Percentiles rank a stretch among this genome's conserved stretches.
Evolutionary conservation across 2,113 vertebrate species (phyloP).

Genomic region (Propithecus coquereli): DNA sequence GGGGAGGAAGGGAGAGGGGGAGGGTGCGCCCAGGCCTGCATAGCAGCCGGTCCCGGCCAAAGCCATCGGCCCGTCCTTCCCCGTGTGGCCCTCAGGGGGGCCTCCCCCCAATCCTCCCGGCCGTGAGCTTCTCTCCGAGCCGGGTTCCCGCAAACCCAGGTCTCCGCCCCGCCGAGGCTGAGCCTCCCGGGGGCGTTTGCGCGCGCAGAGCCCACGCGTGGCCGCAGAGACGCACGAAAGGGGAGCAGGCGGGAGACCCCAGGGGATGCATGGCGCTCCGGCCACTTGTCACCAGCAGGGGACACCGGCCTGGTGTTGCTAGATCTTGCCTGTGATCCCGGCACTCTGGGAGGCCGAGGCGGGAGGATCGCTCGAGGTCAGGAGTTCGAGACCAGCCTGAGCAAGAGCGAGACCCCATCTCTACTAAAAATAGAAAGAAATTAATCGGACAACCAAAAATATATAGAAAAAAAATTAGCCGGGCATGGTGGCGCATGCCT

Average conservation of each 20-base stretch:
- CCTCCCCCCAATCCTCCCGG: not conserved
- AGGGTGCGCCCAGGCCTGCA: not conserved
- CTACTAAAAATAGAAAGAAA: too few relatives aligned
- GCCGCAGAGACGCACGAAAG: too few relatives aligned
- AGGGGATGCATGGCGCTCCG: not conserved
- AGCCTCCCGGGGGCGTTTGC: not conserved
- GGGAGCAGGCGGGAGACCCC: not conserved
- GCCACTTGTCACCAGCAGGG: not conserved
- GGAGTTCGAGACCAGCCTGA: too few relatives aligned
- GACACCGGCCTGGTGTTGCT: not conserved
- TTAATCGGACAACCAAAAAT: too few relatives aligned
- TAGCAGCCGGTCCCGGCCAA: too few relatives aligned
- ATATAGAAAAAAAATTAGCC: too few relatives aligned
- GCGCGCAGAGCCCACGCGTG: rapidly evolving
- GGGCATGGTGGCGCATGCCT: too few relatives aligned
- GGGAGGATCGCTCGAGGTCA: too few relatives aligned
- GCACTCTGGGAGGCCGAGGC: too few relatives aligned
- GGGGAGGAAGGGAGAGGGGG: too few relatives aligned
- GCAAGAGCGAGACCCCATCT: too few relatives aligned
- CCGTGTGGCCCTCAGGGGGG: not conserved
- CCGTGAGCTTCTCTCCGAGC: not conserved
- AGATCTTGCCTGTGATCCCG: too few relatives aligned
- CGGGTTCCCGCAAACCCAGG: not conserved
- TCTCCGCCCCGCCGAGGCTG: not conserved
- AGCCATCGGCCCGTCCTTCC: not conserved